Evolutionary conservation across 1,140 invertebrate species (phyloP), one percentile per base, ranked within the genome.

Genomic region (Drosophila erecta): DNA sequence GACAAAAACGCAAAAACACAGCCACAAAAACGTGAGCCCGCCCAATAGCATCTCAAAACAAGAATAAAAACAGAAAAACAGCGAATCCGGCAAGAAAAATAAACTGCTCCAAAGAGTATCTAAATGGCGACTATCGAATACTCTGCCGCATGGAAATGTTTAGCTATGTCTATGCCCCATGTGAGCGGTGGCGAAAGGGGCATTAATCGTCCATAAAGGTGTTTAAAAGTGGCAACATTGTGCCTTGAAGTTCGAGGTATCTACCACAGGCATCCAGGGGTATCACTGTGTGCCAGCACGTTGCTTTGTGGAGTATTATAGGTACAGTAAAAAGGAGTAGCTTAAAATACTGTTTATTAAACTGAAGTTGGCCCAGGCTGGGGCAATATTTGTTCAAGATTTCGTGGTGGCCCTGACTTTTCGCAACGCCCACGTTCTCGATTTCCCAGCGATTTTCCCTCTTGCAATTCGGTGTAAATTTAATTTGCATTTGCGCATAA

Each of bases 401-500:
- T 6, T 22, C 10, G 17, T 38, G n/a, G 11, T 20, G 17, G 17
- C 11, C 11, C 2, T 15, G 15, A 44, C 20, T 44, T 64, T 33
- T 49, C 17, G 11, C 8, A 24, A 43, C 27, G 27, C 55, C 17
- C 30, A 62, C 55, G 61, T 77, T 86, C 44, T 84, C 46, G 55
- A 60, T 70, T 71, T 65, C 20, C 40, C 64, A 37, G 49, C 49
- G 49, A 72, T 71, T 87, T 70, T 43, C 41, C 38, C 64, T 72
- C 64, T 67, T 56, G 58, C 62, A 38, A 66, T 79, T 74, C 49
- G 54, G 76, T 81, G 79, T 65, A 87, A 87, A 87, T 87, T 87
- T 86, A 87, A 87, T 87, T 87, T 87, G 72, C 83, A 87, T 87
- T 87, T 87, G 80, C 83, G 83, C 83, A 87, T 87, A 87, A 86